Percentiles rank a stretch among this genome's conserved stretches.
These are phyloP conservation scores for Phrixothrix hirtus DNA, from an alignment of 2,888 invertebrate species.

Conservation along the genomic window DNA sequence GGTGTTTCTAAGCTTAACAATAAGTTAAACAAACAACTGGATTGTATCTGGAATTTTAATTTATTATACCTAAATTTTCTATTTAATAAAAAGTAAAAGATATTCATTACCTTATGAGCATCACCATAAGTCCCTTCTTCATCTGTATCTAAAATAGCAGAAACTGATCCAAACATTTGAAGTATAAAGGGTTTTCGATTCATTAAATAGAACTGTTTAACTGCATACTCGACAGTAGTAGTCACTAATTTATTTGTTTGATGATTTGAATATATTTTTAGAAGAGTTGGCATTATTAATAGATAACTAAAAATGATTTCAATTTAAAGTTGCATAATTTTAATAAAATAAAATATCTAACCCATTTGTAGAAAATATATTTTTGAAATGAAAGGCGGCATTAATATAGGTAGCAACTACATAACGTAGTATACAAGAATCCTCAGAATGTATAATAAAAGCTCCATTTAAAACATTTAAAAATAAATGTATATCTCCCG, in stretches of 20 bases:
- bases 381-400: constrained; percentile 97
- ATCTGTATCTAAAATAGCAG: constrained; percentile 92
- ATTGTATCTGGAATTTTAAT: constrained; percentile 73
- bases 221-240: constrained; percentile 95
- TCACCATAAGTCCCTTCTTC: constrained; percentile 86
- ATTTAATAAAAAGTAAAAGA: not conserved
- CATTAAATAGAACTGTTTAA: constrained; percentile 96
- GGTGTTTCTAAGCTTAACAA: constrained; percentile 91
- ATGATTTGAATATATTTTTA: constrained; percentile 96
- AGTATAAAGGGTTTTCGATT: constrained; percentile 98
- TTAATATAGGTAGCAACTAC: constrained; percentile 98
- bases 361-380: constrained; percentile 97
- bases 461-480: constrained; percentile 97
- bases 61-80: no score
- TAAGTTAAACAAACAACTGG: constrained; percentile 88
- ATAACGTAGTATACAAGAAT: constrained; percentile 91
- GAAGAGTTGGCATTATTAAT: constrained; percentile 94
- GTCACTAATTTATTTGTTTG: constrained; percentile 95
- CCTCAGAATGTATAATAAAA: constrained; percentile 94
- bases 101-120: constrained; percentile 76
- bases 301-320: constrained; percentile 69
- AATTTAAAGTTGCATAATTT: constrained; percentile 2
- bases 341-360: constrained; percentile 47
- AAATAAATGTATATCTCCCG: constrained; percentile 95
- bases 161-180: constrained; percentile 99